phyloP scores from a whole-genome alignment of 2,888 invertebrate species.

The Heteromurus nitidus region DNA sequence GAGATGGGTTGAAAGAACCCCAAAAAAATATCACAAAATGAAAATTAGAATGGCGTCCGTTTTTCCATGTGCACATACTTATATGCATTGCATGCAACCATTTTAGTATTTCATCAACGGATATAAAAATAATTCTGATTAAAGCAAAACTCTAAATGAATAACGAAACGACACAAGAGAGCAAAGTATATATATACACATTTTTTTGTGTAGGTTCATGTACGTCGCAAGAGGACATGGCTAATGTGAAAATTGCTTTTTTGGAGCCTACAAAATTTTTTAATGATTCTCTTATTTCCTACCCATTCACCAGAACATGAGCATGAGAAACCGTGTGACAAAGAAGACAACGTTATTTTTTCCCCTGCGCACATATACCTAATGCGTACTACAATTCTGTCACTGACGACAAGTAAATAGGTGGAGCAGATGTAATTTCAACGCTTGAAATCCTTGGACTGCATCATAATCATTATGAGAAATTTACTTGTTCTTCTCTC shows the following conservation, averaged over 20 bases:
- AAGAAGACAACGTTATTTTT: conserved; percentile 32
- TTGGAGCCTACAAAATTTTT: conserved; percentile 68
- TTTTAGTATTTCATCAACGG: too few relatives aligned
- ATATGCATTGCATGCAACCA: background rate
- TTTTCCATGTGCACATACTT: background rate
- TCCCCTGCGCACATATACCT: background rate
- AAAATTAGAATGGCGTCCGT: conserved; percentile 24
- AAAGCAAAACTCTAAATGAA: too few relatives aligned
- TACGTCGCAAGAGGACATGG: conserved; percentile 64
- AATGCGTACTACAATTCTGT: conserved; percentile 23
- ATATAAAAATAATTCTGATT: conserved; percentile 63
- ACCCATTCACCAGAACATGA: conserved; percentile 56
- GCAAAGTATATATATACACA: background rate
- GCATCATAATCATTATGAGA: conserved; percentile 44
- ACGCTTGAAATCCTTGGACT: conserved; percentile 61
- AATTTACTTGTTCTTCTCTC: conserved; percentile 22
- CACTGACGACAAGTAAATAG: conserved; percentile 65
- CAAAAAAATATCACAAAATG: conserved; percentile 41
- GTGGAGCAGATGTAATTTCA: conserved; percentile 68
- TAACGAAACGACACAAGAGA: background rate
- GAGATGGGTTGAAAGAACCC: conserved; percentile 61
- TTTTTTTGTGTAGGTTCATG: background rate
- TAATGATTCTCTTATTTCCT: conserved; percentile 51
- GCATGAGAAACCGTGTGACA: conserved; percentile 55
- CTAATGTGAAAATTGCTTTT: conserved; percentile 73